These are phyloP conservation scores for Myotis planiceps DNA, from an alignment of 2,797 vertebrate species.

Conservation along the genomic window DNA sequence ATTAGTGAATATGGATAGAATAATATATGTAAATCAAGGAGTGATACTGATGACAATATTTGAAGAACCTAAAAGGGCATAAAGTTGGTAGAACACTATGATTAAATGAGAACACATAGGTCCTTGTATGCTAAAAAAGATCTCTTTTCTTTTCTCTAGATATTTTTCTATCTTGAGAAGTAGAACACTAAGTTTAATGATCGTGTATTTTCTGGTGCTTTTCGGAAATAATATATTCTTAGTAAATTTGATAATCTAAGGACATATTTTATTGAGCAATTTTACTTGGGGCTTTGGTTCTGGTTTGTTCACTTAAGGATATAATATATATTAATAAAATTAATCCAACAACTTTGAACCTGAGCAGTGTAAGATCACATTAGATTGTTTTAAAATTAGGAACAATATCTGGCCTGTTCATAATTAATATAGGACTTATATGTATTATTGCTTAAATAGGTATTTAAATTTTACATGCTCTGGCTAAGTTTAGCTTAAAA, in stretches of 20 bases:
- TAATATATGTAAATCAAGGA: not conserved
- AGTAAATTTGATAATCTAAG: not conserved
- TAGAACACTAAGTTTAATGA: not conserved
- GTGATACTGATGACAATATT: not conserved
- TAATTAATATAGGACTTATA: slow-evolving; percentile 59
- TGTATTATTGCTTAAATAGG: slow-evolving; percentile 66
- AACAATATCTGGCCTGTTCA: slow-evolving; percentile 42
- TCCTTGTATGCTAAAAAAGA: not conserved
- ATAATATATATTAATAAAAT: slow-evolving; percentile 42
- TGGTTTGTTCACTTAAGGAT: not conserved
- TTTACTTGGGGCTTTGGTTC: not conserved
- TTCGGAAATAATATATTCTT: not conserved
- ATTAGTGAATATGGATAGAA: not conserved
- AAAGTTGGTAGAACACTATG: not conserved
- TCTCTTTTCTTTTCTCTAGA: not conserved
- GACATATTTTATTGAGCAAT: not conserved
- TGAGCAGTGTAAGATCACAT: slow-evolving; percentile 26
- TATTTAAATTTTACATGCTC: slow-evolving; percentile 64
- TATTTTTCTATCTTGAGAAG: slow-evolving; percentile 18
- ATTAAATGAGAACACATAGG: not conserved
- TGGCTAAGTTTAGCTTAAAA: slow-evolving; percentile 78
- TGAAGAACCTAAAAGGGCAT: not conserved
- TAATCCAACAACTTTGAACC: slow-evolving; percentile 43
- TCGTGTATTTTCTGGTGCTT: not conserved
- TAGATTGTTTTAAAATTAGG: slow-evolving; percentile 47